These are phyloP conservation scores for Phenganax stokvisi DNA, from an alignment of 92 coral and sea anemone species.

Conservation along the genomic window DNA sequence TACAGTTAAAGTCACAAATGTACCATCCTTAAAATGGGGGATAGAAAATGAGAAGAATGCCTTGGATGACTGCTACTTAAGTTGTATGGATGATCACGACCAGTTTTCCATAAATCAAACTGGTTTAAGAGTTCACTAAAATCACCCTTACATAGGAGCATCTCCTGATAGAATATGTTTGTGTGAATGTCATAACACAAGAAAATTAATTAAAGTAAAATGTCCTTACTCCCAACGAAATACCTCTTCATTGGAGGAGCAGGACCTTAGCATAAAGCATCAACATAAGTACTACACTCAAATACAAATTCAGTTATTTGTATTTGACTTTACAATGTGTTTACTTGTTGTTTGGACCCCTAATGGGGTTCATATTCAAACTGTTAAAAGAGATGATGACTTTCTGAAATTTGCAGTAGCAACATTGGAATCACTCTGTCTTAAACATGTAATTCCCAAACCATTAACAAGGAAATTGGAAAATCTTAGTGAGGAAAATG, in stretches of 20 bases:
- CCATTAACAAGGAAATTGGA: slow-evolving; percentile 39
- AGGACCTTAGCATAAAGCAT: slow-evolving; percentile 27
- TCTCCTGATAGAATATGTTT: slow-evolving; percentile 43
- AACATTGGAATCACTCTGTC: slow-evolving; percentile 15
- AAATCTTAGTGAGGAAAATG: background rate
- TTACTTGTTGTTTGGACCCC: slow-evolving; percentile 33
- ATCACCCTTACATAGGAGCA: slow-evolving; percentile 32
- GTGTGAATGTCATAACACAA: slow-evolving; percentile 39
- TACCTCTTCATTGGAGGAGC: slow-evolving; percentile 13
- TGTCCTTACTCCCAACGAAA: slow-evolving; percentile 43
- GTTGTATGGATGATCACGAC: slow-evolving; percentile 6
- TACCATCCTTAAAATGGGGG: slow-evolving; percentile 9
- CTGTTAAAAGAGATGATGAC: background rate
- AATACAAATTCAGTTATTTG: slow-evolving; percentile 51
- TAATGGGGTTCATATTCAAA: slow-evolving; percentile 28
- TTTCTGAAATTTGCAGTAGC: slow-evolving; percentile 21
- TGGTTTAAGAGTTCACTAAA: slow-evolving; percentile 22
- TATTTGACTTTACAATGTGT: slow-evolving; percentile 19
- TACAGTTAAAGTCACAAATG: background rate
- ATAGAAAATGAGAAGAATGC: slow-evolving; percentile 16
- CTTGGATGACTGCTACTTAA: background rate
- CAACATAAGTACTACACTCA: slow-evolving; percentile 52
- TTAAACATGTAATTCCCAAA: slow-evolving; percentile 39
- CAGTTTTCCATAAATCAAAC: slow-evolving; percentile 23
- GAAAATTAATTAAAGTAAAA: slow-evolving; percentile 37